Evolutionary conservation across 2,113 vertebrate species (phyloP).

Genomic region (Zootoca vivipara): DNA sequence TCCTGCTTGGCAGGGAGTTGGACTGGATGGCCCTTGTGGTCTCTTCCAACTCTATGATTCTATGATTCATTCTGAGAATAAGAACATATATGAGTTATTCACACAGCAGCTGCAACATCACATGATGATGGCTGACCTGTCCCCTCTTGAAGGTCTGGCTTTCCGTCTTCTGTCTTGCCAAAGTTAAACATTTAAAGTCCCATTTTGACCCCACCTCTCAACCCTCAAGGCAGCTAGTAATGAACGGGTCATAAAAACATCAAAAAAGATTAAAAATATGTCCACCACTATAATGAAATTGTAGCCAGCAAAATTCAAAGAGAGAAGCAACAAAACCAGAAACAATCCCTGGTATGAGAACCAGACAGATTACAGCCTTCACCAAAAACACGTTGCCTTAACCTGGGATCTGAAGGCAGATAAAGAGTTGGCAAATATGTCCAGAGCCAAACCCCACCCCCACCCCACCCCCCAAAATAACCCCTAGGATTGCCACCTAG

Average conservation of each 20-base stretch:
- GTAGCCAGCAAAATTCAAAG: neutral
- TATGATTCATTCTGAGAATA: no score
- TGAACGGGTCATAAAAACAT: neutral
- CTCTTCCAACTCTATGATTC: no score
- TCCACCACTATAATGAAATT: neutral
- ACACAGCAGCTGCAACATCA: neutral
- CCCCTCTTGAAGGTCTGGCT: neutral
- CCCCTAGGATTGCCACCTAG: neutral
- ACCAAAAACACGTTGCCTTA: neutral
- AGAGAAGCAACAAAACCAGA: neutral
- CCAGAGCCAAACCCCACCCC: no score
- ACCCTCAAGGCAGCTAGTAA: neutral
- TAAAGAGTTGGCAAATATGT: neutral
- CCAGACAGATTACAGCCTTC: neutral
- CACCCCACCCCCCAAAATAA: no score
- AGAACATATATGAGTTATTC: neutral
- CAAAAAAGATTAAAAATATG: neutral
- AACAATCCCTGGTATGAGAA: neutral
- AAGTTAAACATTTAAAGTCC: neutral
- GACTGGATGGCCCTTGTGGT: no score
- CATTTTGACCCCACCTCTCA: neutral
- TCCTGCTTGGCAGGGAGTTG: no score
- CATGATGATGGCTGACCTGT: no score
- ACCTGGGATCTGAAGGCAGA: neutral
- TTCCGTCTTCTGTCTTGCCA: neutral